Evolutionary conservation across 2,113 vertebrate genomes (phyloP), one percentile per base, ranked within the genome.

Genomic region (Chaetops frenatus): DNA sequence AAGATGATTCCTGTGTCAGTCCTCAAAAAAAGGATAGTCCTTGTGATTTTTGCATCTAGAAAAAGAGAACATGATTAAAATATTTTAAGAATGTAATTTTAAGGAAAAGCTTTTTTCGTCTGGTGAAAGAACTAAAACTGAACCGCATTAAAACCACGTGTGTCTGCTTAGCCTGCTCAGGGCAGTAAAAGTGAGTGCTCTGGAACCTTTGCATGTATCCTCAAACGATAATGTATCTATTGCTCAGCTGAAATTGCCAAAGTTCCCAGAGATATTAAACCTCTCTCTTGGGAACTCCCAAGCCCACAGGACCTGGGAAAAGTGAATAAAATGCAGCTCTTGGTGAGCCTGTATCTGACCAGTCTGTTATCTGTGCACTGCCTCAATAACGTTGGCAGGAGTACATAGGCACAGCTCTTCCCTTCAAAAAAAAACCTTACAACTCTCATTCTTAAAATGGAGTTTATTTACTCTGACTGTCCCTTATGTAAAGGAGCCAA

Each of bases 381-480:
- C 78, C 24, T 44, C 35, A 45, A 31, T 25, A 80, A 77, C 1
- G 0, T 33, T 62, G 65, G 69, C 56, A 71, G 51, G 64, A 92
- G 69, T 79, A 84, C 27, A 33, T 29, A 66, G 61, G 65, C 77
- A 58, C 31, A 64, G 72, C 65, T 91, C 62, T 81, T 91, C 44
- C 61, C 65, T 79, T 86, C 36, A 77, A 86, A 92, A 95, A 95
- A 95, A 76, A 60, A 9, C 0, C 18, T 70, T 65, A 61, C 10
- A 69, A 28, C 53, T 87, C 83, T 94, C 57, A 79, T 91, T 92
- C 78, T 86, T 89, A 69, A 94, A 87, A 25, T 33, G 17, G 65
- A 84, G 45, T 92, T 91, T 93, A 70, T 94, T 94, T 92, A 81
- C 35, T 53, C 45, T 84, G 47, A 58, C 35, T 81, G 8, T 65